A percentile compares a stretch with the other conserved stretches of the same genome.
These are phyloP conservation scores for Cosmia trapezina DNA, from an alignment of 2,888 invertebrate genomes.

Conservation along the genomic window DNA sequence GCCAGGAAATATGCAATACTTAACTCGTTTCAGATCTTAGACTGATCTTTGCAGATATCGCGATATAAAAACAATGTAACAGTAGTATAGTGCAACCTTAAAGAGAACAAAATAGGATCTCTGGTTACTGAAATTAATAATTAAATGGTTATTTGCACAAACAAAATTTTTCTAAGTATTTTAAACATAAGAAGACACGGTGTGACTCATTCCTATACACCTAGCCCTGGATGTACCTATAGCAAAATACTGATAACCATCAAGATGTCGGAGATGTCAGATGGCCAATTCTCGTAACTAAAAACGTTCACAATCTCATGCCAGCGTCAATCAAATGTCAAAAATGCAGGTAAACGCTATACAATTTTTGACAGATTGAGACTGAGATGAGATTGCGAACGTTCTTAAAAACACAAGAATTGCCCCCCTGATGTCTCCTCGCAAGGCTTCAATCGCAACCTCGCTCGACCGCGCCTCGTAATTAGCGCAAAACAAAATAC, in stretches of 20 bases:
- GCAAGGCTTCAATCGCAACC: neutral
- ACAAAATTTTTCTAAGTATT: no score
- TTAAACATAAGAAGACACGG: neutral
- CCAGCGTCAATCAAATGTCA: no score
- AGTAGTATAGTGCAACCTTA: neutral
- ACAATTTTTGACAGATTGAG: no score
- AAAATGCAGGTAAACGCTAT: no score
- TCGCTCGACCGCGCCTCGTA: slow-evolving; percentile 2
- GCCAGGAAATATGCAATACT: slow-evolving; percentile 44
- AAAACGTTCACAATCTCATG: no score
- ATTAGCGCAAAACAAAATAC: slow-evolving; percentile 5
- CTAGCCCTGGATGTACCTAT: neutral
- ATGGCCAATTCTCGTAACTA: no score
- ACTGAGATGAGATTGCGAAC: no score
- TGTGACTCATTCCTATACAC: neutral
- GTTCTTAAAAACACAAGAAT: no score
- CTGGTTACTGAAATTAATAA: no score
- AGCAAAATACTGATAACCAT: no score
- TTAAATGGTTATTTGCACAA: no score
- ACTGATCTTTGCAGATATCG: slow-evolving; percentile 3
- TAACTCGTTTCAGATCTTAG: slow-evolving; percentile 15
- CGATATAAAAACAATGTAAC: neutral
- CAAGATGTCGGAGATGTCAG: no score
- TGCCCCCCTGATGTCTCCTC: neutral
- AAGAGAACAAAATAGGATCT: neutral